Evolutionary conservation across 1,140 invertebrate genomes (phyloP).

Genomic region (Pissodes strobi): DNA sequence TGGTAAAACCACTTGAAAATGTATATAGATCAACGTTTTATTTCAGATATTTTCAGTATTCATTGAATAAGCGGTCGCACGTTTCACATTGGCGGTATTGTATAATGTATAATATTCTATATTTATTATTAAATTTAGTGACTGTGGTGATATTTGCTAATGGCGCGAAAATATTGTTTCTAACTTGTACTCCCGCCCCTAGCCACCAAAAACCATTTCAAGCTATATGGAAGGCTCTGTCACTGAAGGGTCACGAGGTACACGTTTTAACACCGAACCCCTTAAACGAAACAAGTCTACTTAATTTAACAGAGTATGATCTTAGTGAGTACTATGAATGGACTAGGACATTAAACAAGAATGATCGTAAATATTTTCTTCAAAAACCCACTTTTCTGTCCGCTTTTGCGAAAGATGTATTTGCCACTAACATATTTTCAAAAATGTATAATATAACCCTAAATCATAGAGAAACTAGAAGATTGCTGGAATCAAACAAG

Average conservation of each 20-base stretch:
- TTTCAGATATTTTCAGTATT: too few relatives aligned
- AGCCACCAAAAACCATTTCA: slow-evolving; percentile 59
- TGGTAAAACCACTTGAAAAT: too few relatives aligned
- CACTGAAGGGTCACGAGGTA: slow-evolving; percentile 39
- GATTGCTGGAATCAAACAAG: slow-evolving; percentile 40
- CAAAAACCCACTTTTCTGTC: slow-evolving; percentile 27
- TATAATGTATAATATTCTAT: neutral
- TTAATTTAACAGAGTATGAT: slow-evolving; percentile 37
- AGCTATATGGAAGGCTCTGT: slow-evolving; percentile 48
- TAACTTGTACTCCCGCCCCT: slow-evolving; percentile 43
- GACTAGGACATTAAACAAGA: neutral
- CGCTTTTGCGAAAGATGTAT: slow-evolving; percentile 30
- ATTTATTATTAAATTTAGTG: neutral
- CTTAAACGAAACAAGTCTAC: slow-evolving; percentile 28
- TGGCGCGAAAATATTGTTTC: slow-evolving; percentile 34
- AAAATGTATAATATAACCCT: slow-evolving; percentile 21
- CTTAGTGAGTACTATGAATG: slow-evolving; percentile 26
- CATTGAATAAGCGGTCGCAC: too few relatives aligned
- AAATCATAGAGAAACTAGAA: slow-evolving; percentile 38
- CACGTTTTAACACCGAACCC: slow-evolving; percentile 37
- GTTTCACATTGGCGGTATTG: too few relatives aligned
- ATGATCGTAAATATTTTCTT: slow-evolving; percentile 7
- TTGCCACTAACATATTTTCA: slow-evolving; percentile 17
- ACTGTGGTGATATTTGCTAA: neutral
- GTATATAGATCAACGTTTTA: too few relatives aligned